phyloP scores from a whole-genome alignment of 2,113 vertebrate genomes.

The Cranoglanis bouderius region DNA sequence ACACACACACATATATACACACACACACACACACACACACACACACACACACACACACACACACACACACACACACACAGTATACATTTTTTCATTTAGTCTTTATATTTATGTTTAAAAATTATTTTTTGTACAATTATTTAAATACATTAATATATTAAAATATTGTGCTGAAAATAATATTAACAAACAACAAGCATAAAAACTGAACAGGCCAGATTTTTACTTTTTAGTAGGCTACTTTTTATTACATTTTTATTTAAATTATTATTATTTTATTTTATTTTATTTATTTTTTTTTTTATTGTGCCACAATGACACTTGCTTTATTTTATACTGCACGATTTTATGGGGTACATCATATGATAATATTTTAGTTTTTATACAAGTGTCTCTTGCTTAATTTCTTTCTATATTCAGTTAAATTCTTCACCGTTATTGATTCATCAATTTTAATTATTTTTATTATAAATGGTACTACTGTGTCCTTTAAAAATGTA shows the following conservation, averaged over 20 bases:
- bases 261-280: no score
- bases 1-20: no score
- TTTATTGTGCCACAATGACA: not conserved
- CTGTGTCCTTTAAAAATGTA: not conserved
- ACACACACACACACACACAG: no score
- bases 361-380: not conserved
- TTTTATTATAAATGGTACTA: not conserved
- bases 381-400: not conserved
- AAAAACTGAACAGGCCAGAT: not conserved
- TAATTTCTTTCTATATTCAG: not conserved
- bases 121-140: not conserved
- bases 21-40: no score
- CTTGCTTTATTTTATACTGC: not conserved
- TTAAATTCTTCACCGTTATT: not conserved
- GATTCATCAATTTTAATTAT: not conserved
- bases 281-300: no score
- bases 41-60: no score
- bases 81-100: not conserved
- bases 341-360: not conserved
- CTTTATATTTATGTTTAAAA: not conserved
- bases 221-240: not conserved
- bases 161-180: not conserved
- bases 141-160: not conserved
- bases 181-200: not conserved
- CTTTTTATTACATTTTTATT: not conserved